Percentiles rank a stretch among this genome's conserved stretches.
Evolutionary conservation across 2,797 vertebrate species (phyloP).

Genomic region (Lepilemur septentrionalis): DNA sequence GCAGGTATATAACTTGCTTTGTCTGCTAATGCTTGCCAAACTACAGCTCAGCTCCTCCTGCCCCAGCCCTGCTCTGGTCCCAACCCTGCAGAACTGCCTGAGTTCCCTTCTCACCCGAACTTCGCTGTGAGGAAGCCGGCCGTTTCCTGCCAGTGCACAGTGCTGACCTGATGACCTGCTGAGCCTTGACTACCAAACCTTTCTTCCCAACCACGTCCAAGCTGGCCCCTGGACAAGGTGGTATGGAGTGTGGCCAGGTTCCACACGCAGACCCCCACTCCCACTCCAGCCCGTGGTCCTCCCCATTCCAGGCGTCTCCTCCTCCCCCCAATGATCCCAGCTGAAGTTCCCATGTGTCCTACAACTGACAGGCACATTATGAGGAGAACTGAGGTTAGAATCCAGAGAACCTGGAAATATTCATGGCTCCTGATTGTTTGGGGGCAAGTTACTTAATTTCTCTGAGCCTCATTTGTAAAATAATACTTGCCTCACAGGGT

Average conservation of each 20-base stretch:
- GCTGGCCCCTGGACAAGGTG: background rate
- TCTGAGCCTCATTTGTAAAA: background rate
- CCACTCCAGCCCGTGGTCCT: background rate
- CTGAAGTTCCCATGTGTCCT: background rate
- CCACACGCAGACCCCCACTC: background rate
- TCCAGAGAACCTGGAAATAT: background rate
- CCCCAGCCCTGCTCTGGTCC: background rate
- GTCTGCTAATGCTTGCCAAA: background rate
- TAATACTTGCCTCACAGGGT: too few relatives aligned
- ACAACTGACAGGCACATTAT: background rate
- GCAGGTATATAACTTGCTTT: background rate
- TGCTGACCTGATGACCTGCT: background rate
- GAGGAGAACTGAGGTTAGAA: background rate
- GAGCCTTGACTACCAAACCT: background rate
- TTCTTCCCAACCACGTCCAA: background rate
- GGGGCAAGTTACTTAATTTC: too few relatives aligned
- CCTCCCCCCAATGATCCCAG: background rate
- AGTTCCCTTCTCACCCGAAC: too few relatives aligned
- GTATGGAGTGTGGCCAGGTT: background rate
- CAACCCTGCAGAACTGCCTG: background rate
- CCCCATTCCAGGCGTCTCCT: background rate
- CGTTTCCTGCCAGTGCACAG: accelerated
- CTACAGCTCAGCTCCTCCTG: background rate
- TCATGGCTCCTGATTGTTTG: background rate
- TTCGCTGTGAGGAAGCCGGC: background rate